These are phyloP conservation scores for Caenorhabditis sp. DNA, from an alignment of 2,888 invertebrate species.

Conservation along the genomic window DNA sequence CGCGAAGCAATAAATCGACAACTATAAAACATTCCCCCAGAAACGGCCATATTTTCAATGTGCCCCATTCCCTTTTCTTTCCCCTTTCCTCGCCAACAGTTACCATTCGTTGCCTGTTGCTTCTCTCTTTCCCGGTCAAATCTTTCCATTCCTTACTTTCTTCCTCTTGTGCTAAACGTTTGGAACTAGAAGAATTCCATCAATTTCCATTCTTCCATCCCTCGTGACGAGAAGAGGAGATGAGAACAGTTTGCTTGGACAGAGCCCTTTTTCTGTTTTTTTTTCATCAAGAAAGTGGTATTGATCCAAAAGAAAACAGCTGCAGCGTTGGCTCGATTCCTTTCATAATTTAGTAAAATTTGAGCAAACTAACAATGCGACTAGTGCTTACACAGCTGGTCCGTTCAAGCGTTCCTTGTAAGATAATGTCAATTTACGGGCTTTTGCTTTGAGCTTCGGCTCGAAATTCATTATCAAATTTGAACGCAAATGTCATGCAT, in stretches of 20 bases:
- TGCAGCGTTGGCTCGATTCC: too few species aligned
- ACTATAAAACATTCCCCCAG: neutral
- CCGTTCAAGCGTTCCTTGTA: too few species aligned
- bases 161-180: neutral
- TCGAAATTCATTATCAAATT: too few species aligned
- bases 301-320: too few species aligned
- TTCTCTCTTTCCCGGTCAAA: neutral
- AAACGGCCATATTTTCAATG: neutral
- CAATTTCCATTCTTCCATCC: neutral
- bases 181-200: neutral
- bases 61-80: neutral
- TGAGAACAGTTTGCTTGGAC: neutral
- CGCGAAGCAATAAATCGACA: neutral
- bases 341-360: too few species aligned
- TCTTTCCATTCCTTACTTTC: neutral
- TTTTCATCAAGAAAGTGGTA: too few species aligned
- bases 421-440: too few species aligned
- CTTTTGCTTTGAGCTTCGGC: too few species aligned
- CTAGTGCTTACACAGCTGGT: too few species aligned
- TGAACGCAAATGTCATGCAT: neutral
- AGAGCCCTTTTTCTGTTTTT: neutral
- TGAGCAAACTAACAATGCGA: too few species aligned
- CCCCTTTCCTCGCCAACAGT: neutral
- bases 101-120: neutral
- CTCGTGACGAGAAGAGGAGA: neutral